Percentiles rank a stretch among this genome's conserved stretches.
phyloP scores from a whole-genome alignment of 2,888 invertebrate species.

The Leptopilina syphax region DNA sequence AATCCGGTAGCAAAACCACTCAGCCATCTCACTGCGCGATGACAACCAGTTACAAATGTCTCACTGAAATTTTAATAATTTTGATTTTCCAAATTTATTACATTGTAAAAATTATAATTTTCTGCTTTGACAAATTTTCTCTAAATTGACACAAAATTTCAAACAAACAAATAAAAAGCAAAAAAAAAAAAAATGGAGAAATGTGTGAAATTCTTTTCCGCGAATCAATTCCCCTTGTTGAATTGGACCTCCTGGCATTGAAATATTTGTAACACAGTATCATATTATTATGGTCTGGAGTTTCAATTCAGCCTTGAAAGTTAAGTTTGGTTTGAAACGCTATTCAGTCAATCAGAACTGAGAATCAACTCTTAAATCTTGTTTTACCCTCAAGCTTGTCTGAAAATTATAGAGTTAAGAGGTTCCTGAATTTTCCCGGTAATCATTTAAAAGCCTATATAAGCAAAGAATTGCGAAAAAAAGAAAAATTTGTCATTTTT shows the following conservation, averaged over 20 bases:
- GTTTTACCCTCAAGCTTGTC: conserved; percentile 1
- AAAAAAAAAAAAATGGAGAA: neutral
- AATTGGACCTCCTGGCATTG: conserved; percentile 21
- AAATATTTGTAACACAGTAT: conserved; percentile 19
- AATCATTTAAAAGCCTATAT: neutral
- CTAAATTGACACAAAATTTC: no score
- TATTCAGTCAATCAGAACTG: conserved; percentile 19
- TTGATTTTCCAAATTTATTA: no score
- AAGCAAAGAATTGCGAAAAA: neutral
- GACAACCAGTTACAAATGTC: no score
- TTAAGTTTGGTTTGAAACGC: conserved; percentile 7
- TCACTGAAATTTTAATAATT: no score
- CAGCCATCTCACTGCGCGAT: no score
- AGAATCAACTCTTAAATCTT: conserved; percentile 18
- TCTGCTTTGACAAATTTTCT: no score
- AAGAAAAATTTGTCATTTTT: neutral
- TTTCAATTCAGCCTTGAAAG: conserved; percentile 24
- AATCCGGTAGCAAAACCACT: no score
- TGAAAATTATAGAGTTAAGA: conserved; percentile 7
- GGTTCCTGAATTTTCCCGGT: conserved; percentile 6
- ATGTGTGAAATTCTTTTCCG: conserved; percentile 16
- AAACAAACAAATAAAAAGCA: neutral
- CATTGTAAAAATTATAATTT: no score
- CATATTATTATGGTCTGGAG: neutral
- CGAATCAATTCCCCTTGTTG: neutral